Evolutionary conservation across 92 coral and sea anemone genomes (phyloP).

Genomic region (Galaxea fascicularis): DNA sequence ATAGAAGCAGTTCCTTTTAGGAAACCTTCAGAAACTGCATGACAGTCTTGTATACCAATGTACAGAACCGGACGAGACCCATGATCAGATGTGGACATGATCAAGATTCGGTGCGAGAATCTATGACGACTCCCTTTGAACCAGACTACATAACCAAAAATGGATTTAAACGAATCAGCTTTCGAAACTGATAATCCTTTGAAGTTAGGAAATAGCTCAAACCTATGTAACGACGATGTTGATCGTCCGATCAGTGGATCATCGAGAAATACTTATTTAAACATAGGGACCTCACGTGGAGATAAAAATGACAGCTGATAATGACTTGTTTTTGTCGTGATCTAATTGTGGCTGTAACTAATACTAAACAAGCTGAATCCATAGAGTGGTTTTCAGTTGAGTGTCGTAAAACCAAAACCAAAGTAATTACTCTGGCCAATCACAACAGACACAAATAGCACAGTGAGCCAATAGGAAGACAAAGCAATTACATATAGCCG

Average conservation of each 20-base stretch:
- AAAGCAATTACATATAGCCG: too few species aligned
- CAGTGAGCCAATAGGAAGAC: too few species aligned
- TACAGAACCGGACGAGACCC: not conserved
- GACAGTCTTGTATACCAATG: not conserved
- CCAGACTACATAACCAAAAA: not conserved
- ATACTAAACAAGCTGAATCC: too few species aligned
- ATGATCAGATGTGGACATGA: not conserved
- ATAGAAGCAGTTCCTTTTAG: not conserved
- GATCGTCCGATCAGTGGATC: constrained; percentile 28
- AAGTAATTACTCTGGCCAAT: too few species aligned
- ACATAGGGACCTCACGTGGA: not conserved
- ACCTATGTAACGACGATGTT: not conserved
- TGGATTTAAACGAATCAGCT: not conserved
- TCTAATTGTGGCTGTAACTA: too few species aligned
- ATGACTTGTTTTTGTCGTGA: too few species aligned
- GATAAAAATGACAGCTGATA: not conserved
- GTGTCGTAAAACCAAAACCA: too few species aligned
- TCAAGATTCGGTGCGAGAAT: not conserved
- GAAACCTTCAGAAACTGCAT: constrained; percentile 37
- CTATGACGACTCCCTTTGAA: constrained; percentile 10
- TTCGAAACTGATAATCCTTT: not conserved
- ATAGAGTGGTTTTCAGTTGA: too few species aligned
- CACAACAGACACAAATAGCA: too few species aligned
- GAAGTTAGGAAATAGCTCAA: not conserved
- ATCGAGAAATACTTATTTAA: constrained; percentile 1